phyloP scores from a whole-genome alignment of 2,113 vertebrate genomes.

The Pleuronectes platessa region DNA sequence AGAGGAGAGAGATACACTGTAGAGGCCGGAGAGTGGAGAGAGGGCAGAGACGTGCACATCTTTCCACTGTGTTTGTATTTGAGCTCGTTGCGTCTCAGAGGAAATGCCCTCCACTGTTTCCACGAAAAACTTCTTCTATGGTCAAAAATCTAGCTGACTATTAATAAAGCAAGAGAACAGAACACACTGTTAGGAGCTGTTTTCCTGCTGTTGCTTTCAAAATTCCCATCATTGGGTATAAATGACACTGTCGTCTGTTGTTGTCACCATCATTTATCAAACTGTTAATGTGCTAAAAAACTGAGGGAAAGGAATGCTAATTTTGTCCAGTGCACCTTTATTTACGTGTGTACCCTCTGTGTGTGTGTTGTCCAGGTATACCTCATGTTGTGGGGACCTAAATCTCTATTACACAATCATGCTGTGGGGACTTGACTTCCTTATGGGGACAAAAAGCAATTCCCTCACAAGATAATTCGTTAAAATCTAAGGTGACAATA shows the following conservation, averaged over 20 bases:
- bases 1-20: neutral
- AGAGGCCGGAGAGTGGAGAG: constrained; percentile 25
- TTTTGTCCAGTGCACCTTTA: neutral
- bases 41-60: constrained; percentile 55
- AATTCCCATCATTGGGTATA: neutral
- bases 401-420: no score
- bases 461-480: no score
- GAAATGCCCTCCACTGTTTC: constrained; percentile 71
- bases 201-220: constrained; percentile 3
- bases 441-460: no score
- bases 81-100: constrained; percentile 69
- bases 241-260: neutral
- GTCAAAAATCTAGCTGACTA: constrained; percentile 45
- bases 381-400: no score
- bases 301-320: neutral
- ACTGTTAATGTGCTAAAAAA: neutral
- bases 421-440: no score
- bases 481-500: no score
- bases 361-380: no score
- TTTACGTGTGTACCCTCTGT: neutral
- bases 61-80: constrained; percentile 75
- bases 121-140: constrained; percentile 49
- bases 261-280: constrained; percentile 4
- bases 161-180: constrained; percentile 43
- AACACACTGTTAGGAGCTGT: neutral